A percentile compares a stretch with the other conserved stretches of the same genome.
phyloP scores from a whole-genome alignment of 2,113 vertebrate genomes.

The Alces alces region DNA sequence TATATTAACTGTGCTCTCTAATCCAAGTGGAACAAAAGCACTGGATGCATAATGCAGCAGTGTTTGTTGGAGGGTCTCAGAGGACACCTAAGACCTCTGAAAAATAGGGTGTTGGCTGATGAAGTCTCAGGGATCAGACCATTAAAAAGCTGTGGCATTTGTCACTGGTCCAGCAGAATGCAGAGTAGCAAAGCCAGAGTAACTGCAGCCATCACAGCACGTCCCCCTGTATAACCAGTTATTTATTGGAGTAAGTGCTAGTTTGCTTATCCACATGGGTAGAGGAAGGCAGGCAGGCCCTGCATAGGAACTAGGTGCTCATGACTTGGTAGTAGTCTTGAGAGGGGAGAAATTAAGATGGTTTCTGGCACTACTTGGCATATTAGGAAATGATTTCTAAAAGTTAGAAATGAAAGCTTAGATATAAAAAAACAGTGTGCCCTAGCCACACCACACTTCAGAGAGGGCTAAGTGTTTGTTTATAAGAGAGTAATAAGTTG shows the following conservation, averaged over 20 bases:
- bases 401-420: neutral
- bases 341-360: neutral
- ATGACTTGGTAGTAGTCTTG: neutral
- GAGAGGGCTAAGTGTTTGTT: neutral
- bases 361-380: neutral
- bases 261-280: neutral
- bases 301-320: neutral
- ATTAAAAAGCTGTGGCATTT: constrained; percentile 67
- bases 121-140: constrained; percentile 42
- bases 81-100: constrained; percentile 57
- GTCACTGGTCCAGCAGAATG: constrained; percentile 56
- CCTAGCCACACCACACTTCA: neutral
- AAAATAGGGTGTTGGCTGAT: constrained; percentile 61
- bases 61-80: constrained; percentile 57
- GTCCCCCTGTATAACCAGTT: neutral
- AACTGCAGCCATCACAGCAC: neutral
- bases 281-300: neutral
- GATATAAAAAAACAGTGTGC: neutral
- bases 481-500: neutral
- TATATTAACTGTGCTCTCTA: constrained; percentile 43
- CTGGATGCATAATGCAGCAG: constrained; percentile 41
- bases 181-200: constrained; percentile 2
- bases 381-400: constrained; percentile 13
- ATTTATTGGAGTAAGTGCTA: neutral
- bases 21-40: constrained; percentile 52